Evolutionary conservation across 2,797 vertebrate genomes (phyloP), one percentile per base, ranked within the genome.

Genomic region (Myripristis jacobus): DNA sequence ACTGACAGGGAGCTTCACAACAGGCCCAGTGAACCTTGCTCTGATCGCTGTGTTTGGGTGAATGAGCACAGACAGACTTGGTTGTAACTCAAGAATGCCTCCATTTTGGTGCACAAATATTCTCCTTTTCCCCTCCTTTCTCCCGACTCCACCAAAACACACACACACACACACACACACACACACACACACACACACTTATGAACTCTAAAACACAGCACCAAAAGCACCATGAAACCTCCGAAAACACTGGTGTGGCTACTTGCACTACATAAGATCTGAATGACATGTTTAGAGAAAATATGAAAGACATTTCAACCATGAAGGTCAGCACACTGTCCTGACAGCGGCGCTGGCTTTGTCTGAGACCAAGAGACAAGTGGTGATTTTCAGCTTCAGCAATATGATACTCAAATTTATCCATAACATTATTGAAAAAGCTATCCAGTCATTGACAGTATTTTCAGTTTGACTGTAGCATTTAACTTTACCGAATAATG

Each of bases 11-110:
- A 73, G 54, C 22, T 53, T 43, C 24, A 79, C 48, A 84, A 73
- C 51, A 75, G 48, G 77, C 63, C 50, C 48, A 7, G 13, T 64
- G 68, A 73, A 75, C 69, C 62, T 70, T 66, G 54, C 53, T 75
- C 61, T 66, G 54, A 75, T 81, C 59, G 34, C 54, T 7, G 58
- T 54, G 77, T 56, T 66, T 79, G 61, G 70, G 63, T 79, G 52
- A 74, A 48, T 38, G 73, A 67, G 60, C 67, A 66, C 50, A 25
- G 56, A 70, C 65, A 68, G 77, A 6, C 58, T 61, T 69, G 52
- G 50, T 0, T 25, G 36, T 61, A 76, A 73, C 50, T 70, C 48
- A 76, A 34, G 65, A 71, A 63, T 64, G 73, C 73, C 60, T 71
- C 75, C 12, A 2, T 61, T 70, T 70, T 57, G 61, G 63, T 51